Conservation (phyloP, 2,113 vertebrate genomes). For the Pongo pygmaeus region DNA sequence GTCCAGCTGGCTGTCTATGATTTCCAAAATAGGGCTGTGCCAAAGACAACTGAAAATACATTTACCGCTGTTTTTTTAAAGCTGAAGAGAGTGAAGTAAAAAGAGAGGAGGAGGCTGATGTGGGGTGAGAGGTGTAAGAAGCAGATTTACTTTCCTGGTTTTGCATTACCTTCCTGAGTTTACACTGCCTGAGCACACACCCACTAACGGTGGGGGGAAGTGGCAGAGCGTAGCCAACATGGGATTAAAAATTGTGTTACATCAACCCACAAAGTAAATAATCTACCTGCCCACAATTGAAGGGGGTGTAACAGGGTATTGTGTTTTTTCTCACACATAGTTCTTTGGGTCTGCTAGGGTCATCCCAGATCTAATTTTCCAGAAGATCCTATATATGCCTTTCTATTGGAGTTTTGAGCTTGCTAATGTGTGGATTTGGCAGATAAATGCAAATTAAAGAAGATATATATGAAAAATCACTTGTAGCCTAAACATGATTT, state of each 20-base stretch:
- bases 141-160: not conserved
- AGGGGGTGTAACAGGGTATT: not conserved
- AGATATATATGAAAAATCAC: not conserved
- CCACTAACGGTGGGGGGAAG: not conserved
- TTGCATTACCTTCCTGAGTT: constrained; percentile 6
- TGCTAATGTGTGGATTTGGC: not conserved
- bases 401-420: not conserved
- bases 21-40: not conserved
- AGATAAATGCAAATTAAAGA: constrained; percentile 35
- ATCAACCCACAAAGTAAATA: constrained; percentile 49
- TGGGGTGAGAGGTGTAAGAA: not conserved
- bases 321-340: not conserved
- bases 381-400: not conserved
- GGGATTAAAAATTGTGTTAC: constrained; percentile 8
- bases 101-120: not conserved
- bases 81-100: not conserved
- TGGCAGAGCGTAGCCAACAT: not conserved
- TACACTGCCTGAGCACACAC: not conserved
- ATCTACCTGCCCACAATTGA: not conserved
- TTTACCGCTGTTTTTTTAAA: not conserved
- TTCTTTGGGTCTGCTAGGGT: not conserved
- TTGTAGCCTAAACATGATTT: not conserved
- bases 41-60: not conserved
- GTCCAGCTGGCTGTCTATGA: not conserved
- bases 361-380: constrained; percentile 19